These are phyloP conservation scores for Anthonomus grandis DNA, from an alignment of 1,140 invertebrate species.

Conservation along the genomic window DNA sequence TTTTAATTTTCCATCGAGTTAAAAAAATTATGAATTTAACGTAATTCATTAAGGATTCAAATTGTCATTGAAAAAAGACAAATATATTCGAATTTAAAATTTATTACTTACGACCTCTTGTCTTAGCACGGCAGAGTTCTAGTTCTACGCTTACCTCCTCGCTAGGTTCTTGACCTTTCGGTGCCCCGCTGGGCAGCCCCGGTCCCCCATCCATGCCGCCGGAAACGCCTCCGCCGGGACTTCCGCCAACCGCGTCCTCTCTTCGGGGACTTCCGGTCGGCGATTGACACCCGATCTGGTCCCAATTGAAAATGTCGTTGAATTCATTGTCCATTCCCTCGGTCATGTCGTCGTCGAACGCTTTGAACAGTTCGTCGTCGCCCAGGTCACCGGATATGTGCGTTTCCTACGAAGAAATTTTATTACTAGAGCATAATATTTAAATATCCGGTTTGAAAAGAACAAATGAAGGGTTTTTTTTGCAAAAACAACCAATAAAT, in stretches of 20 bases:
- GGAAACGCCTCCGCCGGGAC: conserved; percentile 58
- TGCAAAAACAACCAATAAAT: too few species aligned
- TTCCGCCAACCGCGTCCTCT: conserved; percentile 55
- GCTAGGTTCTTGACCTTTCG: conserved; percentile 35
- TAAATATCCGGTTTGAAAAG: neutral
- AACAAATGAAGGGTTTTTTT: too few species aligned
- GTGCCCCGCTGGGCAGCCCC: conserved; percentile 41
- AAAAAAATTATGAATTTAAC: too few species aligned
- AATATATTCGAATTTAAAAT: too few species aligned
- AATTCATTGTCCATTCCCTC: conserved; percentile 67
- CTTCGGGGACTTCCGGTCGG: conserved; percentile 58
- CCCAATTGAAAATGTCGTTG: conserved; percentile 67
- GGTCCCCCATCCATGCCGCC: conserved; percentile 59
- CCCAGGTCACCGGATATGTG: conserved; percentile 73
- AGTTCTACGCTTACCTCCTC: conserved; percentile 60
- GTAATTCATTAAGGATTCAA: too few species aligned
- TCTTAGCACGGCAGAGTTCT: neutral
- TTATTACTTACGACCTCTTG: too few species aligned
- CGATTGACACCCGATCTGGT: conserved; percentile 59
- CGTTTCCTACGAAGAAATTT: conserved; percentile 52
- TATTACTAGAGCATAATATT: neutral
- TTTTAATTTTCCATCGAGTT: too few species aligned
- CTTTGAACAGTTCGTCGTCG: conserved; percentile 71
- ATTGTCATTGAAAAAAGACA: too few species aligned
- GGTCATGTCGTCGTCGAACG: conserved; percentile 67